These are phyloP conservation scores for Mormyrus lacerda DNA, from an alignment of 2,113 vertebrate genomes.

Conservation along the genomic window DNA sequence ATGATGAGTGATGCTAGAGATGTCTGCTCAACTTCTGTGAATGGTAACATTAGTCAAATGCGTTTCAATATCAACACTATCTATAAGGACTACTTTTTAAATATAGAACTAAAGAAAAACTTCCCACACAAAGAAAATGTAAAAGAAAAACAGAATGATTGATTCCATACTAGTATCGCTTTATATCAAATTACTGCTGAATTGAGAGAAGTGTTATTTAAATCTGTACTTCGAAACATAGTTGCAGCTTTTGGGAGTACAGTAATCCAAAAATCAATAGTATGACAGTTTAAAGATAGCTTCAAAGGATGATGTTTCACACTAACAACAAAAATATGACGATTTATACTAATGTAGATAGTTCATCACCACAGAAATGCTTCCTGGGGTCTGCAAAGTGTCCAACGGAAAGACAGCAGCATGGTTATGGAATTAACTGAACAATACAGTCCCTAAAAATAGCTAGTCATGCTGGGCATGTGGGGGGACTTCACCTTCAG, in stretches of 20 bases:
- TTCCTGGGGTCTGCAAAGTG: background rate
- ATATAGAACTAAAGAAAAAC: background rate
- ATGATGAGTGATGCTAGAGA: background rate
- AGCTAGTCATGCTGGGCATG: slow-evolving; percentile 5
- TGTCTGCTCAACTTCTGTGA: background rate
- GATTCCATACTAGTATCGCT: background rate
- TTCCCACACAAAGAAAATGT: background rate
- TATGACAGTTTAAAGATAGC: background rate
- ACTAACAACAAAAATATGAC: background rate
- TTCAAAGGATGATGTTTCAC: background rate
- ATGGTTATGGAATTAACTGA: slow-evolving; percentile 24
- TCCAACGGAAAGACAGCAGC: background rate
- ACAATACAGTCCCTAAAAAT: slow-evolving; percentile 20
- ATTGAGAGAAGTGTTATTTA: background rate
- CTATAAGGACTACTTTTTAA: background rate
- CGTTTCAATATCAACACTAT: background rate
- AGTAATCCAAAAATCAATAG: background rate
- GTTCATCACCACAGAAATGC: background rate
- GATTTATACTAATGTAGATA: background rate
- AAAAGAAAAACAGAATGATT: background rate
- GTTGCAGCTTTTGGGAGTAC: background rate
- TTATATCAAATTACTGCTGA: background rate
- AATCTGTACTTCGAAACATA: background rate
- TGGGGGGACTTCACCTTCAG: background rate
- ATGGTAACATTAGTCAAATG: background rate